Evolutionary conservation across 2,797 vertebrate genomes (phyloP), one percentile per base, ranked within the genome.

Genomic region (Galago senegalensis): DNA sequence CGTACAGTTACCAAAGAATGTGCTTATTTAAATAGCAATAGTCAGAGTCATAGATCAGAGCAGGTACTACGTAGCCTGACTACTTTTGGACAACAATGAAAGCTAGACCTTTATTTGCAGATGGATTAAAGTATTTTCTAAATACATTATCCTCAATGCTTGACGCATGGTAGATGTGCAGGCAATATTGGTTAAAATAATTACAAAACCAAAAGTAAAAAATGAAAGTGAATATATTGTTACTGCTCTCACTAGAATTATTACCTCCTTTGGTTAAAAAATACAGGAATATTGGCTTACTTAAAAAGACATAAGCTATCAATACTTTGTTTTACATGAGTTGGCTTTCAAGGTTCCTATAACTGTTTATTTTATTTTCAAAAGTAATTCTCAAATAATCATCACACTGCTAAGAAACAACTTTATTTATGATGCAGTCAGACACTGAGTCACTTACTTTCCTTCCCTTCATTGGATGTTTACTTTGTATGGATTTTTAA

Each of bases 341-440:
- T 60, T 94, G 53, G 43, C n/a, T 70, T 88, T 72, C 12, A 84
- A 88, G 14, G 0, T 89, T 88, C 92, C 23, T 84, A 40, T 49
- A 27, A 87, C 79, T 60, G 88, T 3, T n/a, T 10, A 56, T 84
- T 88, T 87, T 83, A 60, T 90, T 94, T 90, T 40, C 10, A 91
- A 93, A 93, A 93, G 49, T 63, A 37, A 90, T 72, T 72, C 27
- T 88, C 46, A 89, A 87, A 49, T 87, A 92, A 86, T 87, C 81
- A 91, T 37, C 40, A 82, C 20, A 7, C 10, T 79, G 0, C 7
- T 60, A 77, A 80, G 25, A 94, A 92, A 40, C 76, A 13, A 0
- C 83, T 97, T 93, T 81, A 84, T 80, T 89, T 96, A 75, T 93
- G 91, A 82, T 13, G 21, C 13, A 85, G 0, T 89, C 17, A 94